Conservation (phyloP, 2,113 vertebrate genomes). For the Phoxinus phoxinus region DNA sequence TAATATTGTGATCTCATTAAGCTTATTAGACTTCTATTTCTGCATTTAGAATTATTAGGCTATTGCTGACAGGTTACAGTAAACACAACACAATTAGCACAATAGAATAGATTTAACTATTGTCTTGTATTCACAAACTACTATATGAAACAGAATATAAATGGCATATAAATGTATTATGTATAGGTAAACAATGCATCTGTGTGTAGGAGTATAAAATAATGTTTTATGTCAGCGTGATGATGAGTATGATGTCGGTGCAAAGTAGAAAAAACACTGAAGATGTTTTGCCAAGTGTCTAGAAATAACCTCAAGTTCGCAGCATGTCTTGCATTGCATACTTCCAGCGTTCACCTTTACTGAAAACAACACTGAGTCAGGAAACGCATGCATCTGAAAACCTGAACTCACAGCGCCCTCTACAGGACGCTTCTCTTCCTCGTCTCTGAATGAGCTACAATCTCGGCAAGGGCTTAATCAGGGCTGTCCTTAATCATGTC, state of each 20-base stretch:
- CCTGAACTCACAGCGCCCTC: conserved; percentile 79
- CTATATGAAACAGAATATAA: background rate
- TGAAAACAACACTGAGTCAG: conserved; percentile 24
- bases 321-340: background rate
- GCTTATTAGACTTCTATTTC: background rate
- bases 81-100: conserved; percentile 1
- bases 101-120: background rate
- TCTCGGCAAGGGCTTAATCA: conserved; percentile 36
- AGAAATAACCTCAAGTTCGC: background rate
- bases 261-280: background rate
- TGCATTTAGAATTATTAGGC: background rate
- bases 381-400: conserved; percentile 63
- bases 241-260: background rate
- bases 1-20: background rate
- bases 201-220: conserved; percentile 3
- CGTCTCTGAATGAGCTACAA: conserved; percentile 14
- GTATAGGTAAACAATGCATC: background rate
- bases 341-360: background rate
- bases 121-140: background rate
- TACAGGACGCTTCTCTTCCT: conserved; percentile 64
- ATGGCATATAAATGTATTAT: conserved; percentile 2
- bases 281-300: conserved; percentile 8
- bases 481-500: conserved; percentile 46
- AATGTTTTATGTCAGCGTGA: background rate
- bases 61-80: conserved; percentile 9